Base-by-base conservation (phyloP, 64 coral and sea anemone species). In the Trachythela sp. region DNA sequence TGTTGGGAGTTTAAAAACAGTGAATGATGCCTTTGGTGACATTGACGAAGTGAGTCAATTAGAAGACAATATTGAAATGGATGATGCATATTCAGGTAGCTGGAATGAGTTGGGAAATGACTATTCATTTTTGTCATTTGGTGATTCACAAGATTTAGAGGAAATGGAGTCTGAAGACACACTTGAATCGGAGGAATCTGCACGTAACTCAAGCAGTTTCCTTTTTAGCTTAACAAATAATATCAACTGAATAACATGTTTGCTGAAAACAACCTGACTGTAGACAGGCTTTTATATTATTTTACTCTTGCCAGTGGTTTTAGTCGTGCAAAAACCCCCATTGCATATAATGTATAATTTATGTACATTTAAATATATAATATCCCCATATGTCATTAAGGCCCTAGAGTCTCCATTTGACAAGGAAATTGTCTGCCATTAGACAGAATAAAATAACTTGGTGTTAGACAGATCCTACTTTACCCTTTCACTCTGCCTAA, bases 121-220 rank as follows among this genome's bases (percentile, higher is more conserved):
- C 3, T 77, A 4, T 77, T 77, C 71, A 3, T 77, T 77, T 18
- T 77, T 18, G 1, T 77, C 71, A 77, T 3, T 35, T 77, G 71
- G 2, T 77, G 1, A 77, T 77, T 77, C 71, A 3, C 71, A 77
- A 77, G 71, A 77, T n/a, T 77, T 77, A 32, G 71, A 77, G 71
- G 71, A 77, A 77, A 77, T 77, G 71, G 71, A 77, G 3, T 77
- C 71, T 77, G 71, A 77, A 77, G 3, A n/a, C 32, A 77, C 71
- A 77, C 3, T 3, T 18, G 3, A 77, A 4, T 77, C 71, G 15
- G 4, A 68, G 15, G 59, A 22, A 14, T 68, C 59, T 68, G 59
- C 59, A 68, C 59, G 15, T 68, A 68, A 68, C 15, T 68, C 59
- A 6, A 68, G 59, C 59, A 68, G 59, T 14, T 68, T 68, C 15